Percentiles rank a stretch among this genome's conserved stretches.
phyloP scores from a whole-genome alignment of 2,113 vertebrate genomes.

The Oreochromis aureus region DNA sequence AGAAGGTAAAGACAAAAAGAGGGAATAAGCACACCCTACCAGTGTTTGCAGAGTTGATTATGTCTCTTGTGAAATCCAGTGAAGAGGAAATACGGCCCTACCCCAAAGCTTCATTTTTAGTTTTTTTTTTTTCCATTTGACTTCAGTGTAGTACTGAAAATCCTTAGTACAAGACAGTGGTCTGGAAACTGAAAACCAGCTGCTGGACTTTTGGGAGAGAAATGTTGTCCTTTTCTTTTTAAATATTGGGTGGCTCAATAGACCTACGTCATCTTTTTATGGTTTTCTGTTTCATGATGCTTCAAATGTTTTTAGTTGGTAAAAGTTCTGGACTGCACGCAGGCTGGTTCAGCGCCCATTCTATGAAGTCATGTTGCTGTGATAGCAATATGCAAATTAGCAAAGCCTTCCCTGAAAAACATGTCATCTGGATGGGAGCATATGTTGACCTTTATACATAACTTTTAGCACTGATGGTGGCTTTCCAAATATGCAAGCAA shows the following conservation, averaged over 20 bases:
- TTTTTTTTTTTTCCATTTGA: neutral
- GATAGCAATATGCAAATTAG: neutral
- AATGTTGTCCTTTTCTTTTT: neutral
- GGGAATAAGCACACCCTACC: neutral
- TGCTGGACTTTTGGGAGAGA: rapidly evolving
- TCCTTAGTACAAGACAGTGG: rapidly evolving
- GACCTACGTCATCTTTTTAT: neutral
- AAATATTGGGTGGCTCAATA: neutral
- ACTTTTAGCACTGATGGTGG: neutral
- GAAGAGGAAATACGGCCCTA: rapidly evolving
- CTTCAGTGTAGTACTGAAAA: neutral
- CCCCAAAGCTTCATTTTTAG: neutral
- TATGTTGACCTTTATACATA: neutral
- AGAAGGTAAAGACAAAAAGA: conserved; percentile 64
- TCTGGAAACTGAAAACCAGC: neutral
- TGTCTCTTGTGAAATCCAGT: neutral
- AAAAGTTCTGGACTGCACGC: neutral
- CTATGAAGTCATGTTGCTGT: neutral
- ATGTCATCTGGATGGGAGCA: neutral
- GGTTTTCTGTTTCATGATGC: neutral
- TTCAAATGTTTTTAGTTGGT: neutral
- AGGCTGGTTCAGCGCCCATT: neutral
- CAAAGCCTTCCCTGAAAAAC: neutral
- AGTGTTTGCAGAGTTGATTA: rapidly evolving
- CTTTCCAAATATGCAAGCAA: neutral